These are phyloP conservation scores for Aurelia aurita complex sp. Pacific DNA, from an alignment of 30 jellyfish, hydroid and myxozoan genomes.

Conservation along the genomic window DNA sequence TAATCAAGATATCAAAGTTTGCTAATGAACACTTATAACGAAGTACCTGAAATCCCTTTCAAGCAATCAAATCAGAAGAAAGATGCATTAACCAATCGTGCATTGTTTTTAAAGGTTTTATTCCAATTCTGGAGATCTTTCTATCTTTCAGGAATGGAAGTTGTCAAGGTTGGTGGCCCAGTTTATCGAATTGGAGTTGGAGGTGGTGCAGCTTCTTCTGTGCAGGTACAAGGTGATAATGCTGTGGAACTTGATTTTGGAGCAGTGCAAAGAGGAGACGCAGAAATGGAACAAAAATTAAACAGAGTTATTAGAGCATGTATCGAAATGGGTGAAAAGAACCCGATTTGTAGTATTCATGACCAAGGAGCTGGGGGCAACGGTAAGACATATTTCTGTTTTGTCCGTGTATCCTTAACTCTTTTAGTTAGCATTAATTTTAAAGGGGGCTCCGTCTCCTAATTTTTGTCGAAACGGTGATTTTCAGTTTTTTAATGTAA, in stretches of 20 bases:
- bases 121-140: no score
- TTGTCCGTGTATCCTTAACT: no score
- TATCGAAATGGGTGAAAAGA: conserved; percentile 76
- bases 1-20: no score
- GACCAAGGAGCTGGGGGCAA: conserved; percentile 99
- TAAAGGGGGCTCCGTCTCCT: no score
- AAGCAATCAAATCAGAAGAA: no score
- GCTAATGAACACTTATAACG: no score
- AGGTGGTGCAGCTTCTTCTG: conserved; percentile 99
- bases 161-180: conserved; percentile 95
- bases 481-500: no score
- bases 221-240: conserved; percentile 93
- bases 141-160: conserved; percentile 82
- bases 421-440: no score
- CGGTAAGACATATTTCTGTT: conserved; percentile 35
- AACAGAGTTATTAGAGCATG: conserved; percentile 90
- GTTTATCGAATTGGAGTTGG: conserved; percentile 98
- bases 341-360: conserved; percentile 91
- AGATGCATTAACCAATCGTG: no score
- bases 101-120: no score
- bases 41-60: no score
- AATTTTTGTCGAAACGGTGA: no score
- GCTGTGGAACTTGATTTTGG: conserved; percentile 91
- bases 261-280: conserved; percentile 97
- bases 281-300: conserved; percentile 95